Conservation (phyloP, 2,888 invertebrate species). For the Cistogaster globosa region DNA sequence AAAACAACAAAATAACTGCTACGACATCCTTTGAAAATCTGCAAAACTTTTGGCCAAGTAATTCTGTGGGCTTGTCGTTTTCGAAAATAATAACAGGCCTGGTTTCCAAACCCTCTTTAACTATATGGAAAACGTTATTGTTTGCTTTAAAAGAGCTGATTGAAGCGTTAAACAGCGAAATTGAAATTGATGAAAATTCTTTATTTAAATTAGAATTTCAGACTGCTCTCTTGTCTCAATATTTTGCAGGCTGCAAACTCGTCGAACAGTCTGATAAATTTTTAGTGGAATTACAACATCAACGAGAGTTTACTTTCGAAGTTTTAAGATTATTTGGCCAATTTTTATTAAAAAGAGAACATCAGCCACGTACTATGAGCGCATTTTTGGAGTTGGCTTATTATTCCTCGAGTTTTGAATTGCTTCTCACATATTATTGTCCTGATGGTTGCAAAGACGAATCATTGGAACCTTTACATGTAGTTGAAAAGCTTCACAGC, state of each 20-base stretch:
- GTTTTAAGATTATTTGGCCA: slow-evolving; percentile 78
- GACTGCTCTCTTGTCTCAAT: slow-evolving; percentile 79
- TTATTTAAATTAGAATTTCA: slow-evolving; percentile 80
- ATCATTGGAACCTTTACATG: slow-evolving; percentile 31
- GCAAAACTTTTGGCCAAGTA: slow-evolving; percentile 78
- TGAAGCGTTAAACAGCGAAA: slow-evolving; percentile 26
- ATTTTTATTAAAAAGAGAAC: slow-evolving; percentile 78
- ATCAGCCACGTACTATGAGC: slow-evolving; percentile 80
- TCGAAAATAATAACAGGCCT: slow-evolving; percentile 78
- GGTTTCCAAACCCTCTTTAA: slow-evolving; percentile 80
- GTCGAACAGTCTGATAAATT: slow-evolving; percentile 80
- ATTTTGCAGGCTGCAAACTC: slow-evolving; percentile 78
- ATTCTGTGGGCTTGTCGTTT: slow-evolving; percentile 78
- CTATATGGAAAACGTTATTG: slow-evolving; percentile 81
- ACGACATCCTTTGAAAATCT: slow-evolving; percentile 73
- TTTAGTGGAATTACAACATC: slow-evolving; percentile 74
- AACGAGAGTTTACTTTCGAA: slow-evolving; percentile 74
- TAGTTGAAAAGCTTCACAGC: slow-evolving; percentile 73
- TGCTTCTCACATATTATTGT: slow-evolving; percentile 78
- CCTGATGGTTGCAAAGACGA: slow-evolving; percentile 77
- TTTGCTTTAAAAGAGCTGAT: slow-evolving; percentile 77
- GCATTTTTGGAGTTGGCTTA: slow-evolving; percentile 80
- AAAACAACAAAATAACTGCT: slow-evolving; percentile 21
- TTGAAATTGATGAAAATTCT: slow-evolving; percentile 74
- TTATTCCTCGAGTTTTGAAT: slow-evolving; percentile 76